These are phyloP conservation scores for Luperina testacea DNA, from an alignment of 2,888 invertebrate species.

Conservation along the genomic window DNA sequence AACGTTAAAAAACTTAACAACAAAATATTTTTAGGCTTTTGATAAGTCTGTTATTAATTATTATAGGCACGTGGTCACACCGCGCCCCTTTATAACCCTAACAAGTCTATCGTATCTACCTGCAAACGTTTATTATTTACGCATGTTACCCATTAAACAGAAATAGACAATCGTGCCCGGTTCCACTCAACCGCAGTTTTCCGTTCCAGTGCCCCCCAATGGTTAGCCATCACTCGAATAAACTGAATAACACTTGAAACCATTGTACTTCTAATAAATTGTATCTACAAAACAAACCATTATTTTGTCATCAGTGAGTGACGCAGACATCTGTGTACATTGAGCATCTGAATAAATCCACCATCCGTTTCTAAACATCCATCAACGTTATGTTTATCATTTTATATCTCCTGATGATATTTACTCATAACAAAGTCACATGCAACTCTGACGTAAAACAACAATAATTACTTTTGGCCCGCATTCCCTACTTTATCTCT, in stretches of 20 bases:
- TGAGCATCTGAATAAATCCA: slow-evolving; percentile 30
- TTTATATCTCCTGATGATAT: slow-evolving; percentile 34
- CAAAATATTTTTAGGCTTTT: not conserved
- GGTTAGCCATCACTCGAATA: slow-evolving; percentile 62
- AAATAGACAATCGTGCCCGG: slow-evolving; percentile 61
- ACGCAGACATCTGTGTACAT: slow-evolving; percentile 40
- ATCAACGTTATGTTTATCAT: slow-evolving; percentile 40
- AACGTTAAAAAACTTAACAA: not conserved
- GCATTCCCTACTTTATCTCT: slow-evolving; percentile 29
- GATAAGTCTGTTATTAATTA: not conserved
- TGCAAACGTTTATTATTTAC: slow-evolving; percentile 58
- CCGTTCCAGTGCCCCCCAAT: slow-evolving; percentile 49
- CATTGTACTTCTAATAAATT: slow-evolving; percentile 44
- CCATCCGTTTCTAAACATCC: slow-evolving; percentile 38
- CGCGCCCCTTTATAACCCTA: slow-evolving; percentile 22
- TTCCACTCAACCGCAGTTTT: slow-evolving; percentile 62
- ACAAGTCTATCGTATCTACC: slow-evolving; percentile 38
- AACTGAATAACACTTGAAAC: slow-evolving; percentile 68
- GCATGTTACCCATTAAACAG: slow-evolving; percentile 61
- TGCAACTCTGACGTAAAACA: slow-evolving; percentile 58
- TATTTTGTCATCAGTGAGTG: slow-evolving; percentile 35
- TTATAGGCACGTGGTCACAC: slow-evolving; percentile 4
- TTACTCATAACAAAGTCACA: slow-evolving; percentile 56
- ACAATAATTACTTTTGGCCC: slow-evolving; percentile 48
- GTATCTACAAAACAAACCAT: slow-evolving; percentile 26